Evolutionary conservation across 1,140 invertebrate species (phyloP).

Genomic region (Brachionus rotundiformis): DNA sequence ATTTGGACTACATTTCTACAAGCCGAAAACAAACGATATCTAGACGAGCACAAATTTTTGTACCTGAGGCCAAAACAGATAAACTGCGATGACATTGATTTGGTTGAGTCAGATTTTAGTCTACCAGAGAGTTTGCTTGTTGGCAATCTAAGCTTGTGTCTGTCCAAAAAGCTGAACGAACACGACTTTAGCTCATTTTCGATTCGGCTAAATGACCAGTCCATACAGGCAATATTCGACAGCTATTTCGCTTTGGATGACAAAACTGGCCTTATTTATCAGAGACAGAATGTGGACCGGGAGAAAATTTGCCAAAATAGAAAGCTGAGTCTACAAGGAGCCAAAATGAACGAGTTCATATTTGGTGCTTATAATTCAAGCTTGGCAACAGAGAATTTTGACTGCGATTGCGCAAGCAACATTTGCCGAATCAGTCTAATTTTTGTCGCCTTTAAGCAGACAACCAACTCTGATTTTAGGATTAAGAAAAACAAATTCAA

Average conservation of each 20-base stretch:
- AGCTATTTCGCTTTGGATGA: neutral
- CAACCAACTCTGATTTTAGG: neutral
- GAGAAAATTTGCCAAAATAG: neutral
- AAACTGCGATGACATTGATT: neutral
- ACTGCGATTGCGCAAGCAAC: slow-evolving; percentile 8
- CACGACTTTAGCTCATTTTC: neutral
- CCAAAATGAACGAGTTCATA: neutral
- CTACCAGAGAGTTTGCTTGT: neutral
- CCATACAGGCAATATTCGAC: neutral
- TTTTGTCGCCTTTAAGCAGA: slow-evolving; percentile 30
- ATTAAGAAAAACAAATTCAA: slow-evolving; percentile 30
- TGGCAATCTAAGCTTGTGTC: neutral
- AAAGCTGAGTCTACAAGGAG: neutral
- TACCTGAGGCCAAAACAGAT: neutral
- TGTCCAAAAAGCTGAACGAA: neutral
- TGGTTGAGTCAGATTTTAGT: neutral
- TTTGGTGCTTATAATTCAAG: neutral
- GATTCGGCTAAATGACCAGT: neutral
- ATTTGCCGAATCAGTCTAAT: neutral
- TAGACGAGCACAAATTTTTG: neutral
- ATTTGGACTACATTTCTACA: neutral
- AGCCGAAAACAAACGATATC: neutral
- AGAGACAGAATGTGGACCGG: neutral
- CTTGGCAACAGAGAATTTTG: neutral
- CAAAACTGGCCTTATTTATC: neutral